Conservation (phyloP, 2,888 invertebrate genomes). For the Lithophane socia region DNA sequence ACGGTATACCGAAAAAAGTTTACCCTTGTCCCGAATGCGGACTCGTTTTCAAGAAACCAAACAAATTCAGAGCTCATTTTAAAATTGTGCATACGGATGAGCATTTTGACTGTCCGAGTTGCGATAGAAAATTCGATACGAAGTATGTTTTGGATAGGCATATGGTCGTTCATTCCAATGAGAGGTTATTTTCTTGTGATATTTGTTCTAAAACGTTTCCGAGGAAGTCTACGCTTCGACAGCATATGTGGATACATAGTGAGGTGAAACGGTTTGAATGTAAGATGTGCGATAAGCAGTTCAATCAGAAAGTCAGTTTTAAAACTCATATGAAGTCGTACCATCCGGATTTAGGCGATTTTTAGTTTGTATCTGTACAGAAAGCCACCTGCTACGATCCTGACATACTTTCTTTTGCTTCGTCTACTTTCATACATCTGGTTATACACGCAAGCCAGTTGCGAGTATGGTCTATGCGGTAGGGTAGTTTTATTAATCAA, state of each 20-base stretch:
- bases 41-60: constrained; percentile 71
- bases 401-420: no score
- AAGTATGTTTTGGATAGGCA: constrained; percentile 85
- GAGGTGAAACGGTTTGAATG: constrained; percentile 80
- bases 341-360: constrained; percentile 76
- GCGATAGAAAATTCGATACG: constrained; percentile 82
- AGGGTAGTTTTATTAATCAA: neutral
- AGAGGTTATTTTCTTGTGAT: constrained; percentile 85
- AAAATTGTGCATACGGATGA: constrained; percentile 76
- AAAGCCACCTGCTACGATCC: no score
- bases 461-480: neutral
- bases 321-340: constrained; percentile 83
- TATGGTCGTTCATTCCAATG: constrained; percentile 85
- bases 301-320: constrained; percentile 79
- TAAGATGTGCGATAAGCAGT: constrained; percentile 76
- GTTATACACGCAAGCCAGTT: no score
- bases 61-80: constrained; percentile 76
- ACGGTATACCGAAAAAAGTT: constrained; percentile 73
- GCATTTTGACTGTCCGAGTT: constrained; percentile 74
- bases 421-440: no score
- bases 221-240: constrained; percentile 78
- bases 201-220: constrained; percentile 84
- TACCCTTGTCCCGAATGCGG: constrained; percentile 79
- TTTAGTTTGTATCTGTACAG: constrained; percentile 10
- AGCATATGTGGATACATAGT: constrained; percentile 84